phyloP scores from a whole-genome alignment of 2,797 vertebrate species.

The Mionectes olivaceus region DNA sequence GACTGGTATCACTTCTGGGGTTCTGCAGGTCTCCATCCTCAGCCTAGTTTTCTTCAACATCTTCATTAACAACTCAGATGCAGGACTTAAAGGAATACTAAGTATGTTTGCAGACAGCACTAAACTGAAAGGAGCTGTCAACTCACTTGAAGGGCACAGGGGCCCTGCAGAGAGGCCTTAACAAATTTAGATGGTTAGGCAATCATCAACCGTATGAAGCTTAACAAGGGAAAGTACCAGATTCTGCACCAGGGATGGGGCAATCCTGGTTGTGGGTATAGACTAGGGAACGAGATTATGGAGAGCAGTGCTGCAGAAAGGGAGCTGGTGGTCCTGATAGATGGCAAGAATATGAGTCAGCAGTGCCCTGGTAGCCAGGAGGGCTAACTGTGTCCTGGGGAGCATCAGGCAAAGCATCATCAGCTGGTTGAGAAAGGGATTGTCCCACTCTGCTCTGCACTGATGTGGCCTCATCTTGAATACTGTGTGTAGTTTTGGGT shows the following conservation, averaged over 20 bases:
- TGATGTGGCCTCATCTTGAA: rapidly evolving
- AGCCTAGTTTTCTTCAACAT: not conserved
- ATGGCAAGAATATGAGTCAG: rapidly evolving
- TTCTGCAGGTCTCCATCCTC: not conserved
- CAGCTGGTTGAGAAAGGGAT: rapidly evolving
- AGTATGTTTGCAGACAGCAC: rapidly evolving
- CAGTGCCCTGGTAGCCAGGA: not conserved
- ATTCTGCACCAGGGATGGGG: not conserved
- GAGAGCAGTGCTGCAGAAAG: not conserved
- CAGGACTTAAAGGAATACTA: not conserved
- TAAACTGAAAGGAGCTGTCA: rapidly evolving
- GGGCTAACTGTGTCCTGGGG: rapidly evolving
- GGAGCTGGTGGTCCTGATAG: rapidly evolving
- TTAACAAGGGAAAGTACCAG: not conserved
- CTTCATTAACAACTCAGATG: not conserved
- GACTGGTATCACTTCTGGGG: too few species aligned
- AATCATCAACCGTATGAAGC: rapidly evolving
- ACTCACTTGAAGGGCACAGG: not conserved
- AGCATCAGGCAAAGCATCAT: rapidly evolving
- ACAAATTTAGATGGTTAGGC: not conserved
- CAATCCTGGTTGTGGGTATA: not conserved
- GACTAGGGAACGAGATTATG: not conserved
- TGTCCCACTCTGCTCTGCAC: rapidly evolving
- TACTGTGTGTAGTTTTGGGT: not conserved
- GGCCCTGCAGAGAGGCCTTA: not conserved